Base-by-base conservation (phyloP, 2,113 vertebrate species). In the Stegastes partitus region DNA sequence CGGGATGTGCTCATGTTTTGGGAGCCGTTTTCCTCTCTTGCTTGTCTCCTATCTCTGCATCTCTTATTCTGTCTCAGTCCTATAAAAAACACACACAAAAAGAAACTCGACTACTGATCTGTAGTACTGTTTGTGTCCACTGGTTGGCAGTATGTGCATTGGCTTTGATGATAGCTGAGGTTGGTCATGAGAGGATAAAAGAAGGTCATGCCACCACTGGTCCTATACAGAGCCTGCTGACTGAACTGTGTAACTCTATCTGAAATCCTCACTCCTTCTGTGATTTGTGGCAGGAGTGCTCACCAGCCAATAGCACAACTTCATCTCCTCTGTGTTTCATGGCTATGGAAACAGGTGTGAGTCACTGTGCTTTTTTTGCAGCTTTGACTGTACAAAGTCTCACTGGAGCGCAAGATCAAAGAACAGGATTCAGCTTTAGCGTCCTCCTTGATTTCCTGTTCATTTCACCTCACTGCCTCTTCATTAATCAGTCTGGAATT, bases 401-500 rank as follows among this genome's bases (percentile, higher is more conserved):
- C 47, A 8, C 49, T 68, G 45, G 71, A 67, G 68, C 56, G 39
- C 76, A 71, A 73, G 82, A 87, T 87, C 79, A 84, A 85, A 90
- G 82, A 58, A 58, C 39, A 56, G 73, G 83, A 80, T 83, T 74
- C 26, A 51, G 59, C 71, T 62, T 68, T 19, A 39, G 63, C 67
- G 66, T 82, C 72, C 65, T 54, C 39, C 63, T 61, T 68, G 51
- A 86, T 90, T 83, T 83, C 83, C 81, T 83, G 62, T 75, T 86
- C 74, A 78, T 76, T 83, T 74, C 83, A 85, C 86, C 79, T 79
- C 76, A 21, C 74, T 77, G 79, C 47, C 45, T 84, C 49, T 77
- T 85, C 68, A 75, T 84, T 92, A 87, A 90, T 84, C 79, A 88
- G 68, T 77, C 72, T 58, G 39, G 47, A 87, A 75, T 63, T 75